Base-by-base conservation (phyloP, 2,113 vertebrate species). In the Leptosomus discolor region DNA sequence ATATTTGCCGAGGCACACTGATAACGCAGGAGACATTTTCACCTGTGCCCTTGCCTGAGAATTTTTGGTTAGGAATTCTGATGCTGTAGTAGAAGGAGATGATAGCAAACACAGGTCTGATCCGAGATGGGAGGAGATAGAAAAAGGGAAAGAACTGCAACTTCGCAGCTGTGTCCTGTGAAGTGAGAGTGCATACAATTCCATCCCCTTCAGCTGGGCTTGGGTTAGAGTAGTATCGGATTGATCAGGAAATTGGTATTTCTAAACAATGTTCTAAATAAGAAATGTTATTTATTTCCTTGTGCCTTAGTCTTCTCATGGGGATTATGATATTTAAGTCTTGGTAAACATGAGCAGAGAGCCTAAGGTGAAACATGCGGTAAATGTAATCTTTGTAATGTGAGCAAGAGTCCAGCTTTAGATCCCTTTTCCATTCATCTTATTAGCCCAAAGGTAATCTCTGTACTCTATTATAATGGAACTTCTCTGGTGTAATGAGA, bases 361-460 rank as follows among this genome's bases (percentile, higher is more conserved):
- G 63, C 94, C 84, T 82, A 45, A 92, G 91, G 91, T 97, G 89
- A 95, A 94, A 91, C 82, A 37, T 3, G 58, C 50, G 51, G 90
- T 88, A 92, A 97, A 92, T 97, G 78, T 61, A 93, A 97, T 96
- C 82, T 89, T 43, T 65, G 32, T 71, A 94, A 82, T 46, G 51
- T 6, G 23, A 97, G 60, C 64, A 53, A 53, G 71, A 81, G 61
- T 94, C 91, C 74, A 41, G 50, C 45, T 81, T 91, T 41, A 84
- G 54, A 86, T 69, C 69, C n/a, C 32, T 36, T 75, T 82, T 85
- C 45, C 57, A 76, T 82, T 82, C 65, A 57, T 77, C 46, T 79
- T 85, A 75, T 92, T 95, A 94, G 87, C 93, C 61, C 74, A 92
- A 58, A 94, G 81, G 85, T 85, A 91, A 92, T 89, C 63, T 89